phyloP scores from a whole-genome alignment of 2,888 invertebrate species.

The Fragum sueziense region DNA sequence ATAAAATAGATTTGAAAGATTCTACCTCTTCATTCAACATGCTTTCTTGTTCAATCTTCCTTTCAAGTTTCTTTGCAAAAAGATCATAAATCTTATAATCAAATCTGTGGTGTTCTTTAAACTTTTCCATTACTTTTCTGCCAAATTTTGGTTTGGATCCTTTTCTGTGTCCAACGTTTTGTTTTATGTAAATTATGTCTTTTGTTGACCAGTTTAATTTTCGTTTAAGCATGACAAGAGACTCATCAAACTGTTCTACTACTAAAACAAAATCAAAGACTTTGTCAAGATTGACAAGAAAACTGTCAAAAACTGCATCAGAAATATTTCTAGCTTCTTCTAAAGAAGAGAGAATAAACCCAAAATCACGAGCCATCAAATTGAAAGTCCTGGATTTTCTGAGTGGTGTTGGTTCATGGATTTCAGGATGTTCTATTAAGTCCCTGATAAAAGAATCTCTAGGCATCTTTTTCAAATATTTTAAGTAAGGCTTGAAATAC shows the following conservation, averaged over 20 bases:
- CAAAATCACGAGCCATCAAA: background rate
- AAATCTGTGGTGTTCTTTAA: too few relatives aligned
- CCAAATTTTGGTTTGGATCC: too few relatives aligned
- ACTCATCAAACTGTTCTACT: background rate
- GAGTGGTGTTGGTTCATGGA: background rate
- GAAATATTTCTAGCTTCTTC: background rate
- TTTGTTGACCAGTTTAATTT: too few relatives aligned
- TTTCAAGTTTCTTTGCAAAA: too few relatives aligned
- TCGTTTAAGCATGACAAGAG: too few relatives aligned
- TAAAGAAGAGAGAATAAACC: background rate
- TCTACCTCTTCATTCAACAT: too few relatives aligned
- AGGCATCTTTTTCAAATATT: background rate
- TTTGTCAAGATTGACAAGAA: background rate
- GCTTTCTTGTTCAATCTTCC: too few relatives aligned
- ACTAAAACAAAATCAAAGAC: background rate
- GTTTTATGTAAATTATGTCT: background rate
- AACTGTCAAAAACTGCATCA: background rate
- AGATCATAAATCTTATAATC: too few relatives aligned
- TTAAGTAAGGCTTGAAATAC: background rate
- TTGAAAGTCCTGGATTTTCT: background rate
- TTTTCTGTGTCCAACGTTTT: background rate
- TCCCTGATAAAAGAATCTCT: background rate
- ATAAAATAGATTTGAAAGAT: too few relatives aligned
- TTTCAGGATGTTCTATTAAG: background rate
- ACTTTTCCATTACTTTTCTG: too few relatives aligned